Base-by-base conservation (phyloP, 2,113 vertebrate species). In the Boulengeromyrus knoepffleri region DNA sequence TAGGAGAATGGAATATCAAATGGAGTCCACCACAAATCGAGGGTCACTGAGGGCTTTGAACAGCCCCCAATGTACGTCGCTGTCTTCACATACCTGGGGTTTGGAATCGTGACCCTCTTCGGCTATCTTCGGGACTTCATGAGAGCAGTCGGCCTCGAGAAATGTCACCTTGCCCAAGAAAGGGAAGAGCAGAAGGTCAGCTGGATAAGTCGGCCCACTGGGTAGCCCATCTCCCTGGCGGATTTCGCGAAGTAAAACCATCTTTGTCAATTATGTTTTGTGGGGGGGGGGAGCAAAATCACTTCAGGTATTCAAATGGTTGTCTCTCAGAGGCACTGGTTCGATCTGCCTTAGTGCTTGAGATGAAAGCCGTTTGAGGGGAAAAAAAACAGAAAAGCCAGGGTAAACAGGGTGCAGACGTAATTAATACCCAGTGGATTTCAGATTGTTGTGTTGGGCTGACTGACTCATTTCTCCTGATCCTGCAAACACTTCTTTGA, bases 71-170 rank as follows among this genome's bases (percentile, higher is more conserved):
- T 98, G 93, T 96, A 97, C 49, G 96, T 97, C 89, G 96, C 97
- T 27, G 97, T 99, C 91, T 90, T 98, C 89, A 99, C 98, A 58
- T 97, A 97, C 92, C 80, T 99, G 94, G 97, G 97, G 80, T 99
- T 96, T 94, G 97, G 96, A 90, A 95, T 99, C 89, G 97, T 96
- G 93, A 97, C 96, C 3, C 91, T 99, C 77, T 99, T 99, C 93
- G 98, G 98, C 91, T 97, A 99, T 95, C 90, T 99, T 90, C 95
- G 97, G 95, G 98, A 99, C 92, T 98, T 99, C 92, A 93, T 99
- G 94, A 95, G 98, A 96, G 96, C 96, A 19, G 96, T 95, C 88
- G 97, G 97, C 92, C 90, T 99, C 91, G 97, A 99, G 93, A 99
- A 97, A 91, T 96, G 97, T 92, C 93, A 97, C 10, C 3, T 97